Conservation (phyloP, 1,140 invertebrate species). For the Dendroctonus valens region DNA sequence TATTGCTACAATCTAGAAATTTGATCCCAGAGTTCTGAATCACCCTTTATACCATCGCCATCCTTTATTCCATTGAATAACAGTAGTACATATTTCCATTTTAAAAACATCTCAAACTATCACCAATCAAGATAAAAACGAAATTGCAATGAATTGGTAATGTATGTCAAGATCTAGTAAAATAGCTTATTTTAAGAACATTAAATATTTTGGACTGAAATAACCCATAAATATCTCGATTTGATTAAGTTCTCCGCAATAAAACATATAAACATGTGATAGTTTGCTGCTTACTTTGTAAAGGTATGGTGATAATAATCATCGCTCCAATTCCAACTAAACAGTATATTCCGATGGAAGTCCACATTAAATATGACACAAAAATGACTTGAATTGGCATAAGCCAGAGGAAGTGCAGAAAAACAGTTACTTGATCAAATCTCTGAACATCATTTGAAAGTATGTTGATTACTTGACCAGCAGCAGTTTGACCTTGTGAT, state of each 20-base stretch:
- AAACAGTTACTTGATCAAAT: constrained; percentile 62
- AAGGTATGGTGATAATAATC: constrained; percentile 61
- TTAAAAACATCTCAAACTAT: too few relatives aligned
- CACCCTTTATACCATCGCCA: too few relatives aligned
- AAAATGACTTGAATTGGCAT: constrained; percentile 66
- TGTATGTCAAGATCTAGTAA: not conserved
- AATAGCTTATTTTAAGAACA: too few relatives aligned
- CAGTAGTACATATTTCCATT: too few relatives aligned
- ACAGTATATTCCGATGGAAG: constrained; percentile 63
- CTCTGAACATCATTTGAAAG: constrained; percentile 77
- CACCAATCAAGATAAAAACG: too few relatives aligned
- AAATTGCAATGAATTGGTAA: not conserved
- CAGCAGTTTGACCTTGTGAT: constrained; percentile 68
- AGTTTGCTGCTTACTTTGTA: constrained; percentile 58
- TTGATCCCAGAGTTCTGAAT: too few relatives aligned
- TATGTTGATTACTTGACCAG: constrained; percentile 81
- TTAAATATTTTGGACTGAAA: too few relatives aligned
- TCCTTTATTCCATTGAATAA: too few relatives aligned
- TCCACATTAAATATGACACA: constrained; percentile 66
- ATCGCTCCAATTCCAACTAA: constrained; percentile 68
- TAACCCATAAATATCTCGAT: too few relatives aligned
- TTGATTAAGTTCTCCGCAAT: too few relatives aligned
- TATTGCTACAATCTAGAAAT: too few relatives aligned
- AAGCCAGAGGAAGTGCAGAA: constrained; percentile 65
- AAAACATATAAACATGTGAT: too few relatives aligned